A percentile compares a stretch with the other conserved stretches of the same genome.
Conservation (phyloP, 2,888 invertebrate species). For the Trypoxylon attenuatum region DNA sequence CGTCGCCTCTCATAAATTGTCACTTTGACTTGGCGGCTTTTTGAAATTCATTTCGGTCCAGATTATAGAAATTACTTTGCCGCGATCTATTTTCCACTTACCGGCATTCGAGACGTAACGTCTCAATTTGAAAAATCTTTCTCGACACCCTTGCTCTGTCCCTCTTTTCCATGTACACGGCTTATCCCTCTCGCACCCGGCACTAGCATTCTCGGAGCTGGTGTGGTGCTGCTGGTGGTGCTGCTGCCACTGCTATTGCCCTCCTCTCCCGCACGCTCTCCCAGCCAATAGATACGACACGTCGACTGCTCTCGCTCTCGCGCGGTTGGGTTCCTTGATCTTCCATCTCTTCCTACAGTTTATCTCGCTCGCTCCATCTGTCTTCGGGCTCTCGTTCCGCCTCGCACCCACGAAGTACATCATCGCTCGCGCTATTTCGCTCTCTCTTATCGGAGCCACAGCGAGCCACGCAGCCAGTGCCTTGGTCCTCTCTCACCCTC, state of each 20-base stretch:
- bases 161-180: too few species aligned
- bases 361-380: slow-evolving; percentile 24
- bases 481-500: neutral
- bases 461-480: slow-evolving; percentile 2
- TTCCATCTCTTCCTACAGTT: slow-evolving; percentile 34
- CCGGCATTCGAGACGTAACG: slow-evolving; percentile 2
- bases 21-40: neutral
- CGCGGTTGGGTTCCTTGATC: slow-evolving; percentile 46
- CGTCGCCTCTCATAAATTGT: too few species aligned
- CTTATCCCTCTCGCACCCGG: slow-evolving; percentile 26
- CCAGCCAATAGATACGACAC: slow-evolving; percentile 25
- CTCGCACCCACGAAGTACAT: slow-evolving; percentile 36
- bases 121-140: slow-evolving; percentile 49
- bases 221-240: too few species aligned
- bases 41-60: neutral
- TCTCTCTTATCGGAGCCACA: slow-evolving; percentile 12
- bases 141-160: slow-evolving; percentile 51
- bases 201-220: too few species aligned
- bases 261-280: too few species aligned
- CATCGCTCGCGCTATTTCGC: slow-evolving; percentile 30
- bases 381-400: slow-evolving; percentile 3
- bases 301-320: slow-evolving; percentile 24
- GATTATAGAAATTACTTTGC: neutral
- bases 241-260: too few species aligned
- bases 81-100: neutral